Evolutionary conservation across 2,888 invertebrate genomes (phyloP), one percentile per base, ranked within the genome.

Genomic region (Malachius bipustulatus): DNA sequence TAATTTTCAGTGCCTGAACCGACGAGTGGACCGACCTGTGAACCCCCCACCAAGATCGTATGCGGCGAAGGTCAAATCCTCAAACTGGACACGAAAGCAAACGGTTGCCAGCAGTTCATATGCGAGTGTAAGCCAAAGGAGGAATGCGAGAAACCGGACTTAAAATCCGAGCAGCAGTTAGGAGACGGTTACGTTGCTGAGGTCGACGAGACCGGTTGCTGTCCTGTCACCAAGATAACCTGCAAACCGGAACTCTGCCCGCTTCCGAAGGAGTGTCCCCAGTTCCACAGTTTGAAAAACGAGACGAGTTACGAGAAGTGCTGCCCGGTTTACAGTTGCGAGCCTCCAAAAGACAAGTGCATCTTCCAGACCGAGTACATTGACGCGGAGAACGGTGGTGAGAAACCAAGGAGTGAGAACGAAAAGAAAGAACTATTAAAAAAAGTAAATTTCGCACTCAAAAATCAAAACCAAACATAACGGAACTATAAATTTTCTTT

Each of bases 51-150:
- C 47, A 71, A 75, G 55, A 73, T 82, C 28, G 62, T 70, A 2
- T 87, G 85, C 48, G 80, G 78, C 0, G 70, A 64, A 34, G 81
- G 75, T 6, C 85, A 87, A 60, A 67, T 71, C 4, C 67, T 77
- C 47, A 83, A 82, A 53, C 63, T 75, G 38, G 73, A 74, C 47
- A 73, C 65, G 0, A 73, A 70, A 16, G 42, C 70, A 1, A 69
- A 76, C 46, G 79, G 77, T 3, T 87, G 87, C 58, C 72, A 72
- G 16, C 73, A 77, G 47, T 82, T 77, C 43, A 69, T 80, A 40
- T 87, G 87, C 51, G 83, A 81, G 63, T 87, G 87, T 52, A 75
- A 75, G 51, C 81, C 82, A 0, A 57, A 65, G 3, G 73, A 75
- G 28, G 75, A 84, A 43, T 87, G 87, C 51, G 73, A 73, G 4